phyloP scores from a whole-genome alignment of 2,888 invertebrate species.

The Epinotia ramella region DNA sequence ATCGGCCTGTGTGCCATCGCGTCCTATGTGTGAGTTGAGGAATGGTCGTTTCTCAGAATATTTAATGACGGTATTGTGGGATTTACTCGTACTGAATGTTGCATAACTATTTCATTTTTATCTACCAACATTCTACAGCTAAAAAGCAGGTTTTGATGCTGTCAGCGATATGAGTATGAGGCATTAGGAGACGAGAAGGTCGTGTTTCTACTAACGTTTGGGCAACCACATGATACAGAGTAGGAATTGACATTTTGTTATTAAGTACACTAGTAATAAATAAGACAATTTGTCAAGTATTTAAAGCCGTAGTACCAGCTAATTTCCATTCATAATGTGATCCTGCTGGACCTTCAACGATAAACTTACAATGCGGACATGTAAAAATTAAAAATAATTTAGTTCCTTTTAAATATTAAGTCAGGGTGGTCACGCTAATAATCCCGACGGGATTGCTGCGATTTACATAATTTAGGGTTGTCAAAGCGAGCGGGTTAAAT shows the following conservation, averaged over 20 bases:
- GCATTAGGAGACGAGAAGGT: too few relatives aligned
- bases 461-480: conserved; percentile 41
- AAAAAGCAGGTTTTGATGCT: neutral
- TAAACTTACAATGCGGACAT: neutral
- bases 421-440: conserved; percentile 32
- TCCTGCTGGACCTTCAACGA: neutral
- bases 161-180: too few relatives aligned
- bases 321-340: too few relatives aligned
- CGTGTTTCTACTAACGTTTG: too few relatives aligned
- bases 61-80: neutral
- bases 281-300: too few relatives aligned
- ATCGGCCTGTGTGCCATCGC: conserved; percentile 43
- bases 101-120: neutral
- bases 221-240: too few relatives aligned
- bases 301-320: too few relatives aligned
- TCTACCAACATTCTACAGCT: neutral
- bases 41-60: conserved; percentile 2
- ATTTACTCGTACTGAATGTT: neutral
- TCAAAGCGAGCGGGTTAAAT: conserved; percentile 45
- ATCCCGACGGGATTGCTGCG: conserved; percentile 31
- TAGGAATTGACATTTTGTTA: too few relatives aligned
- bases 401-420: conserved; percentile 26
- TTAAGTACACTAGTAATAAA: too few relatives aligned
- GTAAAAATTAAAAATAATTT: neutral
- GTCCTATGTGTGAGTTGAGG: conserved; percentile 15